Percentiles rank a stretch among this genome's conserved stretches.
phyloP scores from a whole-genome alignment of 2,888 invertebrate genomes.

The Eupelmus urozonus region DNA sequence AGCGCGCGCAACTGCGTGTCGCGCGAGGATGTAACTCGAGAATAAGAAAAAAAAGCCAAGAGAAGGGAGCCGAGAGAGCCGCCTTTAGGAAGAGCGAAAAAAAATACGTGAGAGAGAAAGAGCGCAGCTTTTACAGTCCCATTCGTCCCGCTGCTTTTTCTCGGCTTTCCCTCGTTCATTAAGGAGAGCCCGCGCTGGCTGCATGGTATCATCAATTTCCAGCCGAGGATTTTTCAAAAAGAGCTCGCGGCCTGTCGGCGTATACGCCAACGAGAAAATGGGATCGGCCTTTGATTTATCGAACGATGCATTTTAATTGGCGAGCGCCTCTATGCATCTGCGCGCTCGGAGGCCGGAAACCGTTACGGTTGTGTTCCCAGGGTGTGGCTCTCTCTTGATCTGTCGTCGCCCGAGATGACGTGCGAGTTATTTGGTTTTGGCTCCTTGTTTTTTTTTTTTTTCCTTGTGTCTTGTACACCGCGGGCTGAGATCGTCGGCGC shows the following conservation, averaged over 20 bases:
- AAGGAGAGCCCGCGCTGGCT: background rate
- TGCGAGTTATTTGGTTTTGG: background rate
- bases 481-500: background rate
- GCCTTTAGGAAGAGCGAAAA: background rate
- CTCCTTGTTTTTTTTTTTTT: background rate
- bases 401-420: background rate
- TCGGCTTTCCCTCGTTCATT: conserved; percentile 34
- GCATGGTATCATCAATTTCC: conserved; percentile 43
- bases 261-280: conserved; percentile 65
- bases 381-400: background rate
- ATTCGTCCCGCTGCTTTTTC: conserved; percentile 47
- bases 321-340: background rate
- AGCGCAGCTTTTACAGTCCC: conserved; percentile 14
- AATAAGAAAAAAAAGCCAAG: background rate
- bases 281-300: conserved; percentile 63
- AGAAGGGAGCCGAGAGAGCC: conserved; percentile 1
- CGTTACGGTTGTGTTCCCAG: background rate
- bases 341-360: background rate
- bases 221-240: background rate
- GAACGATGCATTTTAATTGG: conserved; percentile 33
- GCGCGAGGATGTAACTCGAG: background rate
- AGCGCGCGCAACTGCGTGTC: conserved; percentile 2
- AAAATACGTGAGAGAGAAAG: conserved; percentile 3
- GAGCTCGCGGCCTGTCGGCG: conserved; percentile 26
- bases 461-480: background rate